Evolutionary conservation across 2,797 vertebrate genomes (phyloP).

Genomic region (Danio jaintianensis): DNA sequence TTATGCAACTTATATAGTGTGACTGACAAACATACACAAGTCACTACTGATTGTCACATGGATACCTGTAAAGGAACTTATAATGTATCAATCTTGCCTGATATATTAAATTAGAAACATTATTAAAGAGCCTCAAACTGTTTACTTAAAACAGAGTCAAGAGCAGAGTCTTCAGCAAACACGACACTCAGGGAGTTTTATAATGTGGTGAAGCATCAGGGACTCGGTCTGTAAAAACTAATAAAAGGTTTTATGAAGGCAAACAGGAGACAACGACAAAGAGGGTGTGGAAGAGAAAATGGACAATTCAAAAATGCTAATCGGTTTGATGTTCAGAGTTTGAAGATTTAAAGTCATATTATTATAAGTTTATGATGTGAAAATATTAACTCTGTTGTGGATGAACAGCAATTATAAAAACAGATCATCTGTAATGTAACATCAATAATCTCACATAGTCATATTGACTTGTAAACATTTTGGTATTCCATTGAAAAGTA

Average conservation of each 20-base stretch:
- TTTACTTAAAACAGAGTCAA: conserved; percentile 1
- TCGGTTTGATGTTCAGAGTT: not conserved
- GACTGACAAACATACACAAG: not conserved
- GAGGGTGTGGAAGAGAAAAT: not conserved
- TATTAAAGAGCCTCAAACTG: not conserved
- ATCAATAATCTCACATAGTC: not conserved
- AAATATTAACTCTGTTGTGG: not conserved
- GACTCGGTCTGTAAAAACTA: not conserved
- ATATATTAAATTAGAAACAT: not conserved
- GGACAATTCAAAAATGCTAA: not conserved
- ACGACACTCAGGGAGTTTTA: not conserved
- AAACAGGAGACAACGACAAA: not conserved
- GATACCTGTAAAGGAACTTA: not conserved
- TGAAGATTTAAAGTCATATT: no score
- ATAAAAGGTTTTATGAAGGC: not conserved
- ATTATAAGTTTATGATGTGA: no score
- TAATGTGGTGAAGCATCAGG: not conserved
- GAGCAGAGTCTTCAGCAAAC: not conserved
- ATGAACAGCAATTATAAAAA: not conserved
- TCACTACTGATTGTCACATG: not conserved
- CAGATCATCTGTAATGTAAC: not conserved
- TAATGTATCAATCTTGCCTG: not conserved
- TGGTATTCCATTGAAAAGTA: no score
- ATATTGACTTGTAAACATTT: no score
- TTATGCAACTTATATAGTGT: not conserved